Conservation (phyloP, 2,113 vertebrate genomes). For the Natator depressus region DNA sequence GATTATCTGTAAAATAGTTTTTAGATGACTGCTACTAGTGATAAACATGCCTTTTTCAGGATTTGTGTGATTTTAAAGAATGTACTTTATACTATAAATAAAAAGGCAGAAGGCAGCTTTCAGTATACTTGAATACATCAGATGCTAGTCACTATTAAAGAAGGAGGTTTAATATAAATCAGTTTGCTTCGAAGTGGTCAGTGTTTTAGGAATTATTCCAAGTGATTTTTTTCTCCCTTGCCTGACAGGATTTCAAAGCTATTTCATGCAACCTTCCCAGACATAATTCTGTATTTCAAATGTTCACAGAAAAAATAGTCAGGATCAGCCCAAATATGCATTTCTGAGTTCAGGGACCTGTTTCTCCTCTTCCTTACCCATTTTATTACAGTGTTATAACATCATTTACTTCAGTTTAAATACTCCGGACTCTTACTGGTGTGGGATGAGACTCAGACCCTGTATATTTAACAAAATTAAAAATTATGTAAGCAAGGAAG, state of each 20-base stretch:
- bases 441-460: background rate
- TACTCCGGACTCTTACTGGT: background rate
- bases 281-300: background rate
- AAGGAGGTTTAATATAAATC: background rate
- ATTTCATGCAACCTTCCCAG: background rate
- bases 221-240: background rate
- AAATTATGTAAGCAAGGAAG: background rate
- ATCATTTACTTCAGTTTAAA: background rate
- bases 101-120: background rate
- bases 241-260: background rate
- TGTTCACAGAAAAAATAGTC: background rate
- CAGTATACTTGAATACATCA: background rate
- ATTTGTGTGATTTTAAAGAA: background rate
- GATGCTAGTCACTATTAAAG: background rate
- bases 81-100: background rate
- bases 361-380: background rate
- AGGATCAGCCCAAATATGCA: background rate
- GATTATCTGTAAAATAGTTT: constrained; percentile 27
- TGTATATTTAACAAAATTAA: background rate
- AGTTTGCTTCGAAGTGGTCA: background rate
- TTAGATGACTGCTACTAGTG: fast-evolving
- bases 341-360: background rate
- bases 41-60: background rate
- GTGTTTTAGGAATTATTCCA: background rate
- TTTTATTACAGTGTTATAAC: background rate